Evolutionary conservation across 2,888 invertebrate species (phyloP).

Genomic region (Apomyelois bistriatella): DNA sequence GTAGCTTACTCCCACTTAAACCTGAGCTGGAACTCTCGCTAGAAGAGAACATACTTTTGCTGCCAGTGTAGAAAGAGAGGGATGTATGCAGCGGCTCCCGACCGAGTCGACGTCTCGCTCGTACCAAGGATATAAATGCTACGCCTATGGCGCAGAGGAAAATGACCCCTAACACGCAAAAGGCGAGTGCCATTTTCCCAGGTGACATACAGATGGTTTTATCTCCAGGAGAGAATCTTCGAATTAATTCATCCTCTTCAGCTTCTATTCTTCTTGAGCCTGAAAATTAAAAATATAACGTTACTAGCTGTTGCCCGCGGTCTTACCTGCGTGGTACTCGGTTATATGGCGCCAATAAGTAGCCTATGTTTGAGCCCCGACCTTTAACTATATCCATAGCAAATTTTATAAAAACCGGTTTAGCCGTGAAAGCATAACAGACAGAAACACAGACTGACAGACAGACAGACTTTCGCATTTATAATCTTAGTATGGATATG

Average conservation of each 20-base stretch:
- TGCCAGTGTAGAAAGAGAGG: slow-evolving; percentile 78
- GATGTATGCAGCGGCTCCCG: slow-evolving; percentile 75
- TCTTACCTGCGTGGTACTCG: too few relatives aligned
- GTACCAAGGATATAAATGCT: slow-evolving; percentile 83
- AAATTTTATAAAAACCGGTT: too few relatives aligned
- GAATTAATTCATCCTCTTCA: slow-evolving; percentile 59
- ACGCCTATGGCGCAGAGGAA: slow-evolving; percentile 86
- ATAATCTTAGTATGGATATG: too few relatives aligned
- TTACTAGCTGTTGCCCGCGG: too few relatives aligned
- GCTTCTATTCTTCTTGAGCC: slow-evolving; percentile 69
- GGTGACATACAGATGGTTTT: slow-evolving; percentile 86
- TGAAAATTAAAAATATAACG: slow-evolving; percentile 31
- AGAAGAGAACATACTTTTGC: slow-evolving; percentile 81
- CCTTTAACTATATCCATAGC: too few relatives aligned
- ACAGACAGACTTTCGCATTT: too few relatives aligned
- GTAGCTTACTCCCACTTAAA: slow-evolving; percentile 80
- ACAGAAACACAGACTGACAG: too few relatives aligned
- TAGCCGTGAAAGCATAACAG: too few relatives aligned
- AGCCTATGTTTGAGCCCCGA: too few relatives aligned
- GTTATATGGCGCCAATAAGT: too few relatives aligned
- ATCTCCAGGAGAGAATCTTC: slow-evolving; percentile 78
- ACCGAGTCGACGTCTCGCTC: slow-evolving; percentile 77
- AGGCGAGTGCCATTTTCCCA: slow-evolving; percentile 87
- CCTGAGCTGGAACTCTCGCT: slow-evolving; percentile 81
- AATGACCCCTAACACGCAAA: slow-evolving; percentile 85